These are phyloP conservation scores for Drosophila parvula DNA, from an alignment of 1,140 invertebrate genomes.

Conservation along the genomic window DNA sequence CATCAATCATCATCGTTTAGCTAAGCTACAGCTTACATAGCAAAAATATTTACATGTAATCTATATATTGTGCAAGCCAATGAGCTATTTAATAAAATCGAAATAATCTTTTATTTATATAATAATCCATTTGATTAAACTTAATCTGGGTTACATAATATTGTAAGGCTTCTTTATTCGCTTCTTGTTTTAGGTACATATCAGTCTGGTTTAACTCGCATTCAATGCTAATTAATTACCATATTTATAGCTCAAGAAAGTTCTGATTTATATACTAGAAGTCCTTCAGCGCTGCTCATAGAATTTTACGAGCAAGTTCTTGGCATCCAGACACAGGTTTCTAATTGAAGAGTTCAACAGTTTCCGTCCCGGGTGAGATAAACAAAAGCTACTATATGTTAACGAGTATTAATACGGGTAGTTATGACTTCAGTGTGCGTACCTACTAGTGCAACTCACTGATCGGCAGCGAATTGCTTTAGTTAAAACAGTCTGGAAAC, in stretches of 20 bases:
- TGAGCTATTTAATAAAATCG: not conserved
- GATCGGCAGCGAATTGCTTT: constrained; percentile 24
- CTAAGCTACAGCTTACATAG: not conserved
- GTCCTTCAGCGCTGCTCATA: constrained; percentile 12
- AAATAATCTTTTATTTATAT: not conserved
- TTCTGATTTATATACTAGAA: constrained; percentile 7
- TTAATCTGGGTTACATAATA: not conserved
- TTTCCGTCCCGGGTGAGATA: constrained; percentile 20
- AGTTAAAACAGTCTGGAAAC: constrained; percentile 11
- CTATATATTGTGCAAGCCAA: not conserved
- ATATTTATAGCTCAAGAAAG: constrained; percentile 23
- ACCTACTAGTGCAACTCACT: constrained; percentile 1
- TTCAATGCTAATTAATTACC: not conserved
- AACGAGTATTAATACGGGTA: not conserved
- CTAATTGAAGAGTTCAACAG: constrained; percentile 29
- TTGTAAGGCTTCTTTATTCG: not conserved
- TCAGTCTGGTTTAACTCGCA: not conserved
- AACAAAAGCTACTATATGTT: constrained; percentile 26
- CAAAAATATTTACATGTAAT: constrained; percentile 5
- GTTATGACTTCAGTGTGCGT: constrained; percentile 49
- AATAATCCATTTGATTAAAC: not conserved
- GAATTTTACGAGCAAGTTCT: constrained; percentile 38
- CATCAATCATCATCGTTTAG: constrained; percentile 23
- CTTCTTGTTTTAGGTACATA: not conserved
- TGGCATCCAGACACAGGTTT: constrained; percentile 13